These are phyloP conservation scores for Zenarchopterus dispar DNA, from an alignment of 2,797 vertebrate species.

Conservation along the genomic window DNA sequence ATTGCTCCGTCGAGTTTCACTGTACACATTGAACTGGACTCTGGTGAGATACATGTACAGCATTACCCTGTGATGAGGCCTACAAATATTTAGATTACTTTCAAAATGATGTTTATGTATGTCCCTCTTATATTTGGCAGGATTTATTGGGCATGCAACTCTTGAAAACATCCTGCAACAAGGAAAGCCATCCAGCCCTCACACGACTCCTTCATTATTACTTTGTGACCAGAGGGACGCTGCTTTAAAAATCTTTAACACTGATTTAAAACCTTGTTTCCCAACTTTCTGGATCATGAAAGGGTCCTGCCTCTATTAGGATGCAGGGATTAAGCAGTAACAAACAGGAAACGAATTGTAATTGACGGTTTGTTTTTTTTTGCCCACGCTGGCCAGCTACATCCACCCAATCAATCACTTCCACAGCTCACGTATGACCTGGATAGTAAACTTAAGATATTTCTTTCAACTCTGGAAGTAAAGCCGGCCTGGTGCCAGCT, in stretches of 20 bases:
- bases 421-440: slow-evolving; percentile 65
- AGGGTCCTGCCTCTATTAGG: neutral
- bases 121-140: slow-evolving; percentile 50
- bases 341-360: slow-evolving; percentile 38
- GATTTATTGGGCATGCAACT: slow-evolving; percentile 62
- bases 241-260: slow-evolving; percentile 20
- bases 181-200: slow-evolving; percentile 30
- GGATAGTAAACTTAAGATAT: slow-evolving; percentile 74
- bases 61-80: slow-evolving; percentile 51
- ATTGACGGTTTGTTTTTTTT: slow-evolving; percentile 52
- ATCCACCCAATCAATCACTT: slow-evolving; percentile 65
- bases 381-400: slow-evolving; percentile 36
- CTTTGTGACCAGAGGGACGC: slow-evolving; percentile 10
- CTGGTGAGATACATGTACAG: slow-evolving; percentile 46
- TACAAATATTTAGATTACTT: slow-evolving; percentile 67
- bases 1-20: slow-evolving; percentile 40
- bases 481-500: slow-evolving; percentile 24
- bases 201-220: slow-evolving; percentile 49
- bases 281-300: slow-evolving; percentile 29
- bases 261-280: slow-evolving; percentile 24
- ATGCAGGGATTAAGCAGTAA: slow-evolving; percentile 32
- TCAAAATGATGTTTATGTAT: slow-evolving; percentile 61
- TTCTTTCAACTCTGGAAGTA: slow-evolving; percentile 50
- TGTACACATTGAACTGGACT: slow-evolving; percentile 25
- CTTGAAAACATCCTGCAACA: slow-evolving; percentile 62